Base-by-base conservation (phyloP, 2,797 vertebrate species). In the Iguana delicatissima region DNA sequence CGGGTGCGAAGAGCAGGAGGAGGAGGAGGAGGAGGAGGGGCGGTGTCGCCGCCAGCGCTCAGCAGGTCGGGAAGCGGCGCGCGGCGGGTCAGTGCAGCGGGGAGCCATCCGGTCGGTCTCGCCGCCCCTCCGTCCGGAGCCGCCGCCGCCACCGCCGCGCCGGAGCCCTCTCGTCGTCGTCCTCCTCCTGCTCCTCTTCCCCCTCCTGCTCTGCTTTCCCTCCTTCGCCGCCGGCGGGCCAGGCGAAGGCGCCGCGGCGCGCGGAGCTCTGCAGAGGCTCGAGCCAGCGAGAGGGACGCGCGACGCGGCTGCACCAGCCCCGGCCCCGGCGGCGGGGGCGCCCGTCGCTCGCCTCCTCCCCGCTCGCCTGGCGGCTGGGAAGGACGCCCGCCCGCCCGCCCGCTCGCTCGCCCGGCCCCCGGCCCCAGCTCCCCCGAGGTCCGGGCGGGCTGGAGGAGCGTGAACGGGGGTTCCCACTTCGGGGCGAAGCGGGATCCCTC, bases 401-500 rank as follows among this genome's bases (percentile, higher is more conserved):
- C 16, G 0, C 13, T 22, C 16, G 4, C 52, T 4, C 38, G 38
- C n/a, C 1, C 0, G 18, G 1, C 14, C 57, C 24, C 9, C 64
- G 62, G 18, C 62, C 18, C 62, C 22, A 5, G 62, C 59, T 62
- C 59, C 59, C 16, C 59, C 59, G 59, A 26, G 62, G 24, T 22
- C 62, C 1, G 55, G 14, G 64, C 26, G 26, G 29, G 6, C 16
- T 1, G 67, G 67, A 29, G 64, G 7, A 0, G 26, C 67, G 4
- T 24, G 42, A 20, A 80, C 26, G 35, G 77, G 4, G 9, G 72
- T 64, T 46, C 72, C 89, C 91, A 79, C 87, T 29, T 13, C 26
- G 85, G 92, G 93, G 84, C n/a, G 6, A 20, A 35, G 59, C 35
- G 72, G 93, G 89, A 84, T 89, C 62, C n/a, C 77, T 83, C 67